phyloP scores from a whole-genome alignment of 2,113 vertebrate species.

The Epinephelus cyanopodus region DNA sequence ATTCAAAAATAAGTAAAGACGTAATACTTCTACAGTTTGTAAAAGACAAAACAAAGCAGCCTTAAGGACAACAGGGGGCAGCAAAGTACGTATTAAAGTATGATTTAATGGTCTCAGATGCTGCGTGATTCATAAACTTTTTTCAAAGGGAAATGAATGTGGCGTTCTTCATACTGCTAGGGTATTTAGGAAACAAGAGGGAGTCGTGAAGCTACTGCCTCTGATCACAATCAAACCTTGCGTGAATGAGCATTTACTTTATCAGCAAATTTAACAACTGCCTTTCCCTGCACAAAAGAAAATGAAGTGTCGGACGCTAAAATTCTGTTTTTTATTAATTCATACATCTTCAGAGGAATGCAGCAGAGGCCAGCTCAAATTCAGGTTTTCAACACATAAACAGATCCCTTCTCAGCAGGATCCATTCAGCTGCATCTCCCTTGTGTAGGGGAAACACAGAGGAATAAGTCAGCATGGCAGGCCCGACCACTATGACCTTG shows the following conservation, averaged over 20 bases:
- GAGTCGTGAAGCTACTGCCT: not conserved
- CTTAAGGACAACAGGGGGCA: conserved; percentile 45
- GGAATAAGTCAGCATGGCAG: not conserved
- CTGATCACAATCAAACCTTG: not conserved
- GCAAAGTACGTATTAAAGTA: conserved; percentile 17
- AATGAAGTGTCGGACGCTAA: not conserved
- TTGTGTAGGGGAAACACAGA: conserved; percentile 8
- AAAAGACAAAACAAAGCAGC: not conserved
- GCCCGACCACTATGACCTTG: conserved; percentile 24
- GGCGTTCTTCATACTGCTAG: not conserved
- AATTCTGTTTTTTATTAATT: not conserved
- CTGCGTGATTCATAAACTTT: not conserved
- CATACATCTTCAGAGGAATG: not conserved
- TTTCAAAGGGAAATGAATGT: not conserved
- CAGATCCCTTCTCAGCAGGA: conserved; percentile 15
- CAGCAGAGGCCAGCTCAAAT: not conserved
- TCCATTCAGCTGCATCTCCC: conserved; percentile 9
- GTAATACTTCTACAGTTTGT: not conserved
- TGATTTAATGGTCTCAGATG: not conserved
- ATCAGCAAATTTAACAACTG: not conserved
- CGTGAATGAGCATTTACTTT: not conserved
- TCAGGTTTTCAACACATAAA: not conserved
- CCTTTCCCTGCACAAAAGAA: not conserved
- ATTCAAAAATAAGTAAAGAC: not conserved
- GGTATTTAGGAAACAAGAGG: not conserved